A percentile compares a stretch with the other conserved stretches of the same genome.
These are phyloP conservation scores for Schlechtendalia chinensis DNA, from an alignment of 1,140 invertebrate species.

Conservation along the genomic window DNA sequence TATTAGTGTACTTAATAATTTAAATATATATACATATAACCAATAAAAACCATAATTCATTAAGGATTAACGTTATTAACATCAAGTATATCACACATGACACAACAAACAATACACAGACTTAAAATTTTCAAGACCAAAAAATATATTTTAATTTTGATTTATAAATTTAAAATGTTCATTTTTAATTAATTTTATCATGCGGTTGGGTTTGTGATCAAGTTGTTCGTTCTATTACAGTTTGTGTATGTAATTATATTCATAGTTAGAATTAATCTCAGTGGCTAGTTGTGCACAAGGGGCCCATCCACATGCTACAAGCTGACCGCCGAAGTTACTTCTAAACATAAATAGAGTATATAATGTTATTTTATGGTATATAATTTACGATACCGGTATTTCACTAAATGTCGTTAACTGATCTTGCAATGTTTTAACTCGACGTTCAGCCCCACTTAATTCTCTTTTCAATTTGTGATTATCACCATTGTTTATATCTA, in stretches of 20 bases:
- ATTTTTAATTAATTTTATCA: background rate
- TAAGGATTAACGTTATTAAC: background rate
- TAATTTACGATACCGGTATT: slow-evolving; percentile 31
- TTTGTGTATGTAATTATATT: background rate
- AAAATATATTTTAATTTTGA: slow-evolving; percentile 1
- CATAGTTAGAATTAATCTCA: background rate
- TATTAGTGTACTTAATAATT: background rate
- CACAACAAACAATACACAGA: background rate
- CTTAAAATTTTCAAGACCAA: background rate
- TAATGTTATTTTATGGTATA: background rate
- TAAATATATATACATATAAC: background rate
- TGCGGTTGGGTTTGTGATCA: background rate
- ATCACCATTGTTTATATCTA: slow-evolving; percentile 56
- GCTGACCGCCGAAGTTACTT: too few relatives aligned
- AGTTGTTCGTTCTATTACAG: too few relatives aligned
- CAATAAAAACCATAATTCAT: background rate
- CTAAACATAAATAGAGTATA: too few relatives aligned
- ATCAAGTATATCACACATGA: too few relatives aligned
- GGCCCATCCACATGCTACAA: too few relatives aligned
- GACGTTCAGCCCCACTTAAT: slow-evolving; percentile 63
- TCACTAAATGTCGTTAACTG: slow-evolving; percentile 57
- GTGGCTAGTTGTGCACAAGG: too few relatives aligned
- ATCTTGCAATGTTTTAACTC: slow-evolving; percentile 65
- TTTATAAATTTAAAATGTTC: too few relatives aligned
- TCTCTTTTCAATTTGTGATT: slow-evolving; percentile 58